Evolutionary conservation across 1,140 invertebrate genomes (phyloP), one percentile per base, ranked within the genome.

Genomic region (Popillia japonica): DNA sequence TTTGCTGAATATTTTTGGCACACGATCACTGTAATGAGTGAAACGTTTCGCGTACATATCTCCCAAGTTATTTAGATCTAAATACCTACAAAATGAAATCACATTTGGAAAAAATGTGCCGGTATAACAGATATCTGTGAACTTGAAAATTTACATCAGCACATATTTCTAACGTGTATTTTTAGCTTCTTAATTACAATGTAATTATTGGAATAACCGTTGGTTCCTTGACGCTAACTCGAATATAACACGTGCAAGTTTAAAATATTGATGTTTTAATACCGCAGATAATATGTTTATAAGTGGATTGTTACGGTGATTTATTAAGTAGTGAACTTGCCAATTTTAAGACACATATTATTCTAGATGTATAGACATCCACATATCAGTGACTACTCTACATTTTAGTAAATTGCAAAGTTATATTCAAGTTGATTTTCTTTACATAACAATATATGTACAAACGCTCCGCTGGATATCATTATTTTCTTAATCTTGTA

Each of bases 161-260:
- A 34, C 27, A 34, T 34, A 34, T 34, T 34, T 34, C 27, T 34
- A 34, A 34, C 14, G 42, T 14, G 7, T 55, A 55, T 55, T 55
- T 55, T 55, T 55, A 55, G 48, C n/a, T 55, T 14, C 48, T n/a
- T 17, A 55, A 55, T 55, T 55, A 55, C 48, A 17, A 6, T 14
- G 6, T 55, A 55, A 55, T 55, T 55, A 55, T 55, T 55, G 17
- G 17, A 55, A 55, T 55, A 55, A 17, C 17, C 48, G 6, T 17
- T 17, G 48, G 48, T 55, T 55, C 6, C 17, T 3, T 55, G 48
- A 55, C 48, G 48, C 17, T 55, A 14, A 17, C 48, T 17, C 14
- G 14, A n/a, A 55, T 55, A 55, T 55, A 55, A 55, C 48, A 55
- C 48, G 48, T 55, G 48, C 6, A 55, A 55, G 48, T 55, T 17